These are phyloP conservation scores for Leptinotarsa undecemlineata DNA, from an alignment of 1,140 invertebrate genomes.

Conservation along the genomic window DNA sequence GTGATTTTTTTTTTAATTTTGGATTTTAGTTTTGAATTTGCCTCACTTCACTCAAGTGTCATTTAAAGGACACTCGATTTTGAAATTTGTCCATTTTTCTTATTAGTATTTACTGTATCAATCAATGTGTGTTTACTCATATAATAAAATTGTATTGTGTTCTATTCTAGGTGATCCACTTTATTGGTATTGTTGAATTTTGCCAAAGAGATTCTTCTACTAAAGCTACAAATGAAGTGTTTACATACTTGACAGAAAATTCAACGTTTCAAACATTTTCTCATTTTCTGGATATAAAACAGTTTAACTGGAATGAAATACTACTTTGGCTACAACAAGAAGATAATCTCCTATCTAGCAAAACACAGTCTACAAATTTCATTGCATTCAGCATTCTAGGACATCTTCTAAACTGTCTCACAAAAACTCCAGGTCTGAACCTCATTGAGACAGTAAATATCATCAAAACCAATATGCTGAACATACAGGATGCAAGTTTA, in stretches of 20 bases:
- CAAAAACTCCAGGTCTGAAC: slow-evolving; percentile 30
- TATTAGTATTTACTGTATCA: no score
- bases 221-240: slow-evolving; percentile 31
- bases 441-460: slow-evolving; percentile 36
- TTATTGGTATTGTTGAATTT: slow-evolving; percentile 39
- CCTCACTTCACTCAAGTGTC: no score
- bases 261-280: slow-evolving; percentile 36
- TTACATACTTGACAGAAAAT: slow-evolving; percentile 31
- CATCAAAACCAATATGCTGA: slow-evolving; percentile 39
- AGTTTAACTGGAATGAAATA: slow-evolving; percentile 24
- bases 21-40: no score
- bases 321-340: slow-evolving; percentile 18
- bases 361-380: slow-evolving; percentile 36
- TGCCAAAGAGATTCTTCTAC: slow-evolving; percentile 28
- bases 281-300: slow-evolving; percentile 33
- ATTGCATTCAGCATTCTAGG: slow-evolving; percentile 41
- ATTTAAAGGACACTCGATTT: no score
- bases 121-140: no score
- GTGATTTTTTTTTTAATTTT: no score
- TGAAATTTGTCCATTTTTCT: no score
- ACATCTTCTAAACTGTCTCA: slow-evolving; percentile 37
- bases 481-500: slow-evolving; percentile 35
- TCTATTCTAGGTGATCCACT: neutral
- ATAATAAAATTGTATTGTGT: no score
- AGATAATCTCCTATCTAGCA: slow-evolving; percentile 24